These are phyloP conservation scores for Epinephelus coioides DNA, from an alignment of 2,797 vertebrate genomes.

Conservation along the genomic window DNA sequence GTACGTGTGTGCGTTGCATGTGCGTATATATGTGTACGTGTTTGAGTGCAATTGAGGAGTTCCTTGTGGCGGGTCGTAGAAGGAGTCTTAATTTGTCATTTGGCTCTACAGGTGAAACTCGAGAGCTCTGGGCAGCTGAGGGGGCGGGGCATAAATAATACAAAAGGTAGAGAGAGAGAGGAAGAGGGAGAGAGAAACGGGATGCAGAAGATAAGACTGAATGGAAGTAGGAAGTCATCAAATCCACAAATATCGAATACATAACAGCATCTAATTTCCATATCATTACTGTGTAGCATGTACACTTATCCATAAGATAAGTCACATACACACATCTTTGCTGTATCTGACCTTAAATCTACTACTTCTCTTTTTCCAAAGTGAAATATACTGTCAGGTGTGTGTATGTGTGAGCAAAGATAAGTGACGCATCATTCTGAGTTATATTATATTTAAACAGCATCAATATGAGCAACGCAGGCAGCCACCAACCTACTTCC, in stretches of 20 bases:
- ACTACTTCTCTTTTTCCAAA: constrained; percentile 15
- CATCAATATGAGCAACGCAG: constrained; percentile 29
- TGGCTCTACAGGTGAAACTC: constrained; percentile 82
- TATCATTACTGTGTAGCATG: not conserved
- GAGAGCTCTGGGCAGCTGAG: constrained; percentile 72
- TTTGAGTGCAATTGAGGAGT: constrained; percentile 62
- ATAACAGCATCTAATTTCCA: constrained; percentile 13
- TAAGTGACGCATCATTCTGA: constrained; percentile 27
- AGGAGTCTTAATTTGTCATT: constrained; percentile 89
- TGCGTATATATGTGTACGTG: constrained; percentile 32
- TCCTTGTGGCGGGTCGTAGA: constrained; percentile 73
- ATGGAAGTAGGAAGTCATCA: constrained; percentile 42
- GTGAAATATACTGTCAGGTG: constrained; percentile 13
- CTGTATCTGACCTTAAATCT: constrained; percentile 25
- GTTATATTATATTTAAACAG: constrained; percentile 38
- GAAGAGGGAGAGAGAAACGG: constrained; percentile 48
- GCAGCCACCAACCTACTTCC: constrained; percentile 54
- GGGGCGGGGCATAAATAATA: constrained; percentile 85
- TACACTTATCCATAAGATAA: not conserved
- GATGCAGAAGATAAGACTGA: constrained; percentile 57
- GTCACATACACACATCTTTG: constrained; percentile 8
- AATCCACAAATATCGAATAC: constrained; percentile 24
- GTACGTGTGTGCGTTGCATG: constrained; percentile 31
- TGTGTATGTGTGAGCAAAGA: not conserved
- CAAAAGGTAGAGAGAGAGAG: constrained; percentile 68